Evolutionary conservation across 2,797 vertebrate genomes (phyloP).

Genomic region (Acrocephalus scirpaceus): DNA sequence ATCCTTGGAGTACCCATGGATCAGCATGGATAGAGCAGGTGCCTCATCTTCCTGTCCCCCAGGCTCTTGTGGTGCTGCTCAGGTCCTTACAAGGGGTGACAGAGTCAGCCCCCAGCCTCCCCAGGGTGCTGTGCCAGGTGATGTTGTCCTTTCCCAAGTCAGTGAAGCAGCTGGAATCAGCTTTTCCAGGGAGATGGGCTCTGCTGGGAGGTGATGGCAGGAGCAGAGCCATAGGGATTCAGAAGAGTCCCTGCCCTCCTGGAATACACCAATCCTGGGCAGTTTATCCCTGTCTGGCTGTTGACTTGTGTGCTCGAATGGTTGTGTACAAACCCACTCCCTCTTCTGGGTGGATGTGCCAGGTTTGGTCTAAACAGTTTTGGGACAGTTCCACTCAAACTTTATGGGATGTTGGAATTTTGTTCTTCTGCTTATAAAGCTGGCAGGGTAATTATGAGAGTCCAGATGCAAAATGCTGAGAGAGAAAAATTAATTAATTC

Average conservation of each 20-base stretch:
- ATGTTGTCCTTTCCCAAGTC: background rate
- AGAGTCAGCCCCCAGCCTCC: background rate
- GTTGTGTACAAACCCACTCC: background rate
- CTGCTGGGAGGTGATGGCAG: background rate
- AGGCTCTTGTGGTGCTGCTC: background rate
- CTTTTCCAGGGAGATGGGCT: background rate
- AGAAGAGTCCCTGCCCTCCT: background rate
- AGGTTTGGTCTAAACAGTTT: background rate
- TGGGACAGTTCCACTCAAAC: background rate
- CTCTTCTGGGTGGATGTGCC: background rate
- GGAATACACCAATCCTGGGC: background rate
- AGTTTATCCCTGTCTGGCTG: background rate
- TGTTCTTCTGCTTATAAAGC: background rate
- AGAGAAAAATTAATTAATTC: slow-evolving; percentile 1
- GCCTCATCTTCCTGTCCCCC: background rate
- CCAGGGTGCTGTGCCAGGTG: background rate
- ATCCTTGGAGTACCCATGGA: background rate
- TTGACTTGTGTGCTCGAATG: background rate
- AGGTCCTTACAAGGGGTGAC: background rate
- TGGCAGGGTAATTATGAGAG: background rate
- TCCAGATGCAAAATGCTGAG: background rate
- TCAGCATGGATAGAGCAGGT: background rate
- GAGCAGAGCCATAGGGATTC: background rate
- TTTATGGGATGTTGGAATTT: background rate
- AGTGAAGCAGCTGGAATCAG: background rate